A percentile compares a stretch with the other conserved stretches of the same genome.
Conservation (phyloP, 2,888 invertebrate species). For the Notodonta dromedarius region DNA sequence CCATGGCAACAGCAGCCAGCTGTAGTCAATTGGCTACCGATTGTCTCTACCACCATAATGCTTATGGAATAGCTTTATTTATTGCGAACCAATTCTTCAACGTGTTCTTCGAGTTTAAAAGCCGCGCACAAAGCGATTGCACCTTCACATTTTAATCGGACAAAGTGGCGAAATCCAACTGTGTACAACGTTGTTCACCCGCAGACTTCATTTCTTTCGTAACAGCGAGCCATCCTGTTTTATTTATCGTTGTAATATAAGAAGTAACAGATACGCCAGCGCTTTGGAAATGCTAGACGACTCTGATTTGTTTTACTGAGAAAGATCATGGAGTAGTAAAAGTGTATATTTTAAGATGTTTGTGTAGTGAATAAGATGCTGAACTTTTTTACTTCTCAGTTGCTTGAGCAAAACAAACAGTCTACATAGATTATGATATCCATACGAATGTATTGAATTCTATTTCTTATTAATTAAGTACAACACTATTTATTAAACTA, state of each 20-base stretch:
- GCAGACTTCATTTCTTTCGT: slow-evolving; percentile 32
- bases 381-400: too few species aligned
- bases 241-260: slow-evolving; percentile 36
- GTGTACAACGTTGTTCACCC: slow-evolving; percentile 24
- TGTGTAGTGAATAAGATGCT: neutral
- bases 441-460: too few species aligned
- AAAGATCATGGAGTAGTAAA: slow-evolving; percentile 1
- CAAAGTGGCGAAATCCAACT: slow-evolving; percentile 30
- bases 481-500: too few species aligned
- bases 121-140: neutral
- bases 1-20: slow-evolving; percentile 23
- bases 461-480: too few species aligned
- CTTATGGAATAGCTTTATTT: neutral
- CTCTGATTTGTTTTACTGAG: slow-evolving; percentile 6
- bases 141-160: slow-evolving; percentile 27
- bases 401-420: too few species aligned
- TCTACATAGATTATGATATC: too few species aligned
- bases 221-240: slow-evolving; percentile 28
- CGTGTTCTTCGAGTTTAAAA: neutral
- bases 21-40: slow-evolving; percentile 28
- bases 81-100: neutral
- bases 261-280: slow-evolving; percentile 28
- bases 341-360: neutral
- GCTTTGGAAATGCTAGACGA: slow-evolving; percentile 23
- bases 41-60: slow-evolving; percentile 17